Percentiles rank a stretch among this genome's conserved stretches.
phyloP scores from a whole-genome alignment of 1,140 invertebrate species.

The Habropoda laboriosa region DNA sequence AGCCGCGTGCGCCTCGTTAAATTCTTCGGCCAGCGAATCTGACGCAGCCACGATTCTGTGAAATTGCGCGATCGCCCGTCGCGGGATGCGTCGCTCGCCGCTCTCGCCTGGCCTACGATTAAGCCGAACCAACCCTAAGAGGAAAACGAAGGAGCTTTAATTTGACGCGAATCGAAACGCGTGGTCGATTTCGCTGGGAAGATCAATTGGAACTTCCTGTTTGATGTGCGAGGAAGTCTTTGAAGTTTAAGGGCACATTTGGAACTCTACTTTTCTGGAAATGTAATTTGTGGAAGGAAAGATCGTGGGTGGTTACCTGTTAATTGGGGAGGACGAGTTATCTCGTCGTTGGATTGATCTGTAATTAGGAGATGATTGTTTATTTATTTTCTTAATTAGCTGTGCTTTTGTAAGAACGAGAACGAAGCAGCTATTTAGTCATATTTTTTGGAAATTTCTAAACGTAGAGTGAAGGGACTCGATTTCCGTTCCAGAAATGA shows the following conservation, averaged over 20 bases:
- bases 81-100: slow-evolving; percentile 29
- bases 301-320: too few relatives aligned
- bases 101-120: background rate
- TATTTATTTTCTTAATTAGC: too few relatives aligned
- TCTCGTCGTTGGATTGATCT: too few relatives aligned
- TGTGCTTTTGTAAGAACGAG: too few relatives aligned
- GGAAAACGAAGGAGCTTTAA: background rate
- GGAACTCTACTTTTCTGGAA: too few relatives aligned
- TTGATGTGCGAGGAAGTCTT: background rate
- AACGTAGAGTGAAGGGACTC: too few relatives aligned
- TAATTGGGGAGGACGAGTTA: too few relatives aligned
- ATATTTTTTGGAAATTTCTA: too few relatives aligned
- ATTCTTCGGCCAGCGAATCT: slow-evolving; percentile 68
- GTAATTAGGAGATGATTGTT: too few relatives aligned
- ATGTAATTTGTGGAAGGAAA: too few relatives aligned
- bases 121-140: background rate
- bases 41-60: slow-evolving; percentile 66
- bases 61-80: slow-evolving; percentile 74
- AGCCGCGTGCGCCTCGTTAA: slow-evolving; percentile 77
- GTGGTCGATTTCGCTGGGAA: background rate
- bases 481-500: too few relatives aligned
- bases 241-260: background rate
- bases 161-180: background rate
- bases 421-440: too few relatives aligned
- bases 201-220: background rate